Percentiles rank a stretch among this genome's conserved stretches.
Evolutionary conservation across 2,888 invertebrate genomes (phyloP).

Genomic region (Hyppa rectilinea): DNA sequence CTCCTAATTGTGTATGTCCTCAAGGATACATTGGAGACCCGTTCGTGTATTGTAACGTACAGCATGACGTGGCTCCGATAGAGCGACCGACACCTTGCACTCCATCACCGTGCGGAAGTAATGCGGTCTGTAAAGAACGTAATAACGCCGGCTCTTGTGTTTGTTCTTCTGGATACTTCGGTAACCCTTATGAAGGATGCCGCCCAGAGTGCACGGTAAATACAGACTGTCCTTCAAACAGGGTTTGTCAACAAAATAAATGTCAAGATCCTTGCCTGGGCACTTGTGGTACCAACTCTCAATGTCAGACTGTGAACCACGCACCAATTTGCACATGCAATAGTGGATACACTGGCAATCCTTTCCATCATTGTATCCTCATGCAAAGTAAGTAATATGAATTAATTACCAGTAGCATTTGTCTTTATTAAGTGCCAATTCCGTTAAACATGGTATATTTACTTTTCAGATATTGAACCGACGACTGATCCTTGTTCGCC

Average conservation of each 20-base stretch:
- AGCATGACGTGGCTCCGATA: conserved; percentile 77
- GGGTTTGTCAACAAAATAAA: conserved; percentile 93
- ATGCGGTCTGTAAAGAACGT: conserved; percentile 93
- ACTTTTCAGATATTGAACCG: conserved; percentile 78
- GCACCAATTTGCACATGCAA: conserved; percentile 93
- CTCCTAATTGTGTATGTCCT: conserved; percentile 93
- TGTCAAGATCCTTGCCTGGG: conserved; percentile 95
- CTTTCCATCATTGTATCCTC: conserved; percentile 83
- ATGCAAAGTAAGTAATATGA: conserved; percentile 76
- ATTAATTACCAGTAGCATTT: neutral
- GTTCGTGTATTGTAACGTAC: conserved; percentile 91
- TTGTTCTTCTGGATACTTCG: conserved; percentile 92
- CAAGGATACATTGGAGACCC: conserved; percentile 93
- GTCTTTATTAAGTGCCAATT: neutral
- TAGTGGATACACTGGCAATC: conserved; percentile 92
- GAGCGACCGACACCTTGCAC: conserved; percentile 91
- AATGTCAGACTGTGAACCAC: conserved; percentile 94
- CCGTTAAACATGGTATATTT: neutral
- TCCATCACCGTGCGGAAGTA: conserved; percentile 94
- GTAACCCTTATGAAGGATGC: conserved; percentile 93
- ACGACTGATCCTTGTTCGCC: conserved; percentile 92
- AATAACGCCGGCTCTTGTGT: conserved; percentile 93
- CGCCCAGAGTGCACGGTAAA: conserved; percentile 94
- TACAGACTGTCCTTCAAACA: conserved; percentile 93
- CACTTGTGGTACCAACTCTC: conserved; percentile 93